These are phyloP conservation scores for Icerya purchasi DNA, from an alignment of 2,888 invertebrate genomes.

Conservation along the genomic window DNA sequence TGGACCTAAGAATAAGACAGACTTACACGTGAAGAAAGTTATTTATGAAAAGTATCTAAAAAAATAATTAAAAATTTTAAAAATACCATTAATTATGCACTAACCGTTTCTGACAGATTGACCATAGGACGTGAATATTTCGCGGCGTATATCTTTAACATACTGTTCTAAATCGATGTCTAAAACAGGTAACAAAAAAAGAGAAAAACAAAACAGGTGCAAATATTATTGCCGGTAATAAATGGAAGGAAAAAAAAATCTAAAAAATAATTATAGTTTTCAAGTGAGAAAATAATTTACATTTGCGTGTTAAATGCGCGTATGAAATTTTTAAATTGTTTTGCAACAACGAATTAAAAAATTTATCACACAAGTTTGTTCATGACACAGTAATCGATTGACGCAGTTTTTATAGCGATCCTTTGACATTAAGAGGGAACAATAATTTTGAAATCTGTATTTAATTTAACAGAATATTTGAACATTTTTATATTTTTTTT, in stretches of 20 bases:
- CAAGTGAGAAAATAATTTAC: no score
- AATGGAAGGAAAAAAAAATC: neutral
- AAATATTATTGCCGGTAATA: neutral
- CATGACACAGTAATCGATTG: no score
- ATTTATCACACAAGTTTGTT: no score
- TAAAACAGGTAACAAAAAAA: slow-evolving; percentile 3
- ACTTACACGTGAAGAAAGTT: neutral
- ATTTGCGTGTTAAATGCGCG: no score
- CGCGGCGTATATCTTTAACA: neutral
- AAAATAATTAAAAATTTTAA: neutral
- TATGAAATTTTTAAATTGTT: no score
- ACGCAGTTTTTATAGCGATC: no score
- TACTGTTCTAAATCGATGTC: slow-evolving; percentile 1
- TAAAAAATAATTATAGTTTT: neutral
- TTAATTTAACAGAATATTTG: no score
- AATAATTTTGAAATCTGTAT: no score
- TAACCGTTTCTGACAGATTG: slow-evolving; percentile 6
- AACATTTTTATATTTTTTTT: no score
- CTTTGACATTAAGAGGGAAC: no score
- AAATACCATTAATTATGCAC: neutral
- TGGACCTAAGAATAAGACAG: no score
- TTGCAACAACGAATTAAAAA: no score
- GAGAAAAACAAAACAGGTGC: neutral
- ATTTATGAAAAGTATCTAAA: neutral
- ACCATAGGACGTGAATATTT: slow-evolving; percentile 7